Percentiles rank a stretch among this genome's conserved stretches.
Evolutionary conservation across 2,797 vertebrate genomes (phyloP).

Genomic region (Steatocranus sp.): DNA sequence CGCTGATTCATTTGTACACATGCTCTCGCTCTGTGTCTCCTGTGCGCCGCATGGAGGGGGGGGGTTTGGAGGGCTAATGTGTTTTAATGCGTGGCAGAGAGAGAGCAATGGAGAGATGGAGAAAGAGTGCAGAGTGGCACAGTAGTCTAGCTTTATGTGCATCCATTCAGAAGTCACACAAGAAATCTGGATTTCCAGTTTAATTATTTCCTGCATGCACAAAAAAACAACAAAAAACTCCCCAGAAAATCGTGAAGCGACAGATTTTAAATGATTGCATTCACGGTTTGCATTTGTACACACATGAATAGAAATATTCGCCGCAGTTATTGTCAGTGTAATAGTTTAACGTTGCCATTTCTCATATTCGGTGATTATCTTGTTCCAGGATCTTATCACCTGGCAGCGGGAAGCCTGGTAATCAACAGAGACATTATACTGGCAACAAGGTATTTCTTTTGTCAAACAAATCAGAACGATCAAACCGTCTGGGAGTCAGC

Average conservation of each 20-base stretch:
- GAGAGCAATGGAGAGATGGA: constrained; percentile 21
- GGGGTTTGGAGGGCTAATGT: constrained; percentile 5
- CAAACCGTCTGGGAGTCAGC: constrained; percentile 51
- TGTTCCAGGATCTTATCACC: constrained; percentile 48
- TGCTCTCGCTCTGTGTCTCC: constrained; percentile 15
- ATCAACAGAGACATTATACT: constrained; percentile 50
- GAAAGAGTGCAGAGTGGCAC: constrained; percentile 8
- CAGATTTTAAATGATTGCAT: constrained; percentile 44
- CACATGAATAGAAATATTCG: constrained; percentile 21
- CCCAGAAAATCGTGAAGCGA: constrained; percentile 1
- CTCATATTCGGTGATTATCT: constrained; percentile 42
- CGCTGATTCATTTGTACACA: constrained; percentile 53
- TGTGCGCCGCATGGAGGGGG: neutral
- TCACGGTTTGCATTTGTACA: constrained; percentile 36
- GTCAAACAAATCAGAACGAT: constrained; percentile 51
- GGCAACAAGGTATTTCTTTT: constrained; percentile 54
- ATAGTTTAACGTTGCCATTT: constrained; percentile 15
- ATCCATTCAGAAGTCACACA: constrained; percentile 24
- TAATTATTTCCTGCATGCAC: constrained; percentile 48
- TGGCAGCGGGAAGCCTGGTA: constrained; percentile 13
- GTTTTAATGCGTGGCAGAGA: constrained; percentile 34
- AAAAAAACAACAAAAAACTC: neutral
- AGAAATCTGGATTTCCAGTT: constrained; percentile 15
- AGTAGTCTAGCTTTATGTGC: neutral
- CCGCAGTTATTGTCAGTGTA: neutral